phyloP scores from a whole-genome alignment of 2,113 vertebrate species.

The Limanda limanda region DNA sequence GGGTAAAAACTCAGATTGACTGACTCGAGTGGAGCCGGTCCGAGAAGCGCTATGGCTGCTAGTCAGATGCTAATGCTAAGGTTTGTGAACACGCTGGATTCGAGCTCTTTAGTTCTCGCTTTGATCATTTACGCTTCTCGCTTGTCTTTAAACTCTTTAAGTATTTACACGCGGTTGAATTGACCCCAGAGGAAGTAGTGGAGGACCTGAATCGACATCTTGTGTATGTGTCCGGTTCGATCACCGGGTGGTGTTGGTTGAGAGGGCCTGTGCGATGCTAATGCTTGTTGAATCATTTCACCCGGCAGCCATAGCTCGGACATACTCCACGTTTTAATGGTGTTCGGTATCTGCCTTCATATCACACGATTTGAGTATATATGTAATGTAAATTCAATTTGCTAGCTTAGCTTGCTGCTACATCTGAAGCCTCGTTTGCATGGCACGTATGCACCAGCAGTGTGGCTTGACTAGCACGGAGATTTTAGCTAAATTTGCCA shows the following conservation, averaged over 20 bases:
- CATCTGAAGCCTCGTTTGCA: neutral
- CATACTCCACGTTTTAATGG: rapidly evolving
- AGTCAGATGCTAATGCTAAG: constrained; percentile 42
- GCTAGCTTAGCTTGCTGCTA: too few species aligned
- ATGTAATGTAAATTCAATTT: neutral
- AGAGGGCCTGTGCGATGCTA: constrained; percentile 16
- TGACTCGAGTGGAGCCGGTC: constrained; percentile 30
- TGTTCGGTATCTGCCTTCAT: rapidly evolving
- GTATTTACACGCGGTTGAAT: too few species aligned
- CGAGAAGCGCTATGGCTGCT: neutral
- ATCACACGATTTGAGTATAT: neutral
- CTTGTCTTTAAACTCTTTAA: neutral
- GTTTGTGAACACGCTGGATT: neutral
- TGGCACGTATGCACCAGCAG: neutral
- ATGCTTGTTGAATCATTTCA: neutral
- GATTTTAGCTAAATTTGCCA: too few species aligned
- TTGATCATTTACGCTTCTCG: neutral
- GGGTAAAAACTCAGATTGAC: neutral
- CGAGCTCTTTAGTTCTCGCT: rapidly evolving
- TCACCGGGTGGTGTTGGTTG: neutral
- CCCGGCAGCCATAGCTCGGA: neutral
- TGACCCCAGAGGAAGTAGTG: rapidly evolving
- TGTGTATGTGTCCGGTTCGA: neutral
- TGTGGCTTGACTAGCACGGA: neutral
- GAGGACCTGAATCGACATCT: neutral